phyloP scores from a whole-genome alignment of 2,888 invertebrate genomes.

The Orchesellides sinensis region DNA sequence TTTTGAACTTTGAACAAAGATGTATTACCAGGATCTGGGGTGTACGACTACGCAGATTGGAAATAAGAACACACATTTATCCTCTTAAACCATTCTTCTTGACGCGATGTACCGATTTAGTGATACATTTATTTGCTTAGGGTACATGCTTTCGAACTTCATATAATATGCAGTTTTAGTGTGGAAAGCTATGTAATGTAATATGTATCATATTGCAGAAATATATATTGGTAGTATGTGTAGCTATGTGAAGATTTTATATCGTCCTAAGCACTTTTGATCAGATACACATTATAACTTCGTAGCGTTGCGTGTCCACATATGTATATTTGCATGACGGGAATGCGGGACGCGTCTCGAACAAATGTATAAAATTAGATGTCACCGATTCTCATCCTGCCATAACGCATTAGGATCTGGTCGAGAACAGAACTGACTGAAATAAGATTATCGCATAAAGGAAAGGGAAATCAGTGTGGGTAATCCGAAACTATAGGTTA shows the following conservation, averaged over 20 bases:
- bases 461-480: conserved; percentile 38
- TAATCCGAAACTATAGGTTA: conserved; percentile 43
- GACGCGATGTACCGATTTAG: conserved; percentile 9
- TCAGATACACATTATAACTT: not conserved
- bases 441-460: not conserved
- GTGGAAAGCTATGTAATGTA: not conserved
- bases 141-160: conserved; percentile 20
- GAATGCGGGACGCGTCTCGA: conserved; percentile 61
- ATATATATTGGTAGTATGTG: not conserved
- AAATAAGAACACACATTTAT: conserved; percentile 21
- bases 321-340: conserved; percentile 44
- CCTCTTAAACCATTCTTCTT: not conserved
- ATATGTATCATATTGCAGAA: not conserved
- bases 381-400: conserved; percentile 41
- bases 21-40: conserved; percentile 10
- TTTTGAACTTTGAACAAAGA: conserved; percentile 19
- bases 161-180: not conserved
- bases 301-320: conserved; percentile 1
- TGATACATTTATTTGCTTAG: conserved; percentile 23
- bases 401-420: conserved; percentile 53
- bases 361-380: conserved; percentile 62
- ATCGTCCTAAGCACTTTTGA: conserved; percentile 8
- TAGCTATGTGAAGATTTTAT: not conserved
- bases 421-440: conserved; percentile 32
- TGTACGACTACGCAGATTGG: conserved; percentile 1